Evolutionary conservation across 2,113 vertebrate species (phyloP).

Genomic region (Cyanoderma ruficeps): DNA sequence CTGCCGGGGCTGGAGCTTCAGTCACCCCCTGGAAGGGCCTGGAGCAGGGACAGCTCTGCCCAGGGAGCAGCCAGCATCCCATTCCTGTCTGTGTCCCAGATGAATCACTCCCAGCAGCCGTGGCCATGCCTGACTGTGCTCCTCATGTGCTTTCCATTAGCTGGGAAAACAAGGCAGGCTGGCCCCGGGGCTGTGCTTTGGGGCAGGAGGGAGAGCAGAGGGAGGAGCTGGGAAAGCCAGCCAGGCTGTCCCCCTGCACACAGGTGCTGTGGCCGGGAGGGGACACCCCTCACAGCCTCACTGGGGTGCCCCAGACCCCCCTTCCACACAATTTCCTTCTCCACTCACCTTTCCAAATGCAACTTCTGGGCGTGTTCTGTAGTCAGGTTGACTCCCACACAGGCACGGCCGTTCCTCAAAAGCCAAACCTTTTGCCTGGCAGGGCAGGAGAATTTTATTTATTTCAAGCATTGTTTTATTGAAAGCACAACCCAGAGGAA

Average conservation of each 20-base stretch:
- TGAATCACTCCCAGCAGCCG: constrained; percentile 57
- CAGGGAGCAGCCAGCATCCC: constrained; percentile 3
- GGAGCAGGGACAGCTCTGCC: constrained; percentile 37
- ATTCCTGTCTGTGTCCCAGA: constrained; percentile 51
- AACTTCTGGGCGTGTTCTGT: neutral
- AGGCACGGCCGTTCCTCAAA: neutral
- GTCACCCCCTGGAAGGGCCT: constrained; percentile 35
- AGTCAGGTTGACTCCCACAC: neutral
- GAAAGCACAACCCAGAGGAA: neutral
- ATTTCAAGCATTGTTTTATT: neutral
- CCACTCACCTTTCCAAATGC: neutral
- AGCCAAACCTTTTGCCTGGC: neutral
- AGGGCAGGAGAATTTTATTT: neutral
- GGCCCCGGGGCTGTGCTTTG: neutral
- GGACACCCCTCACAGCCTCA: neutral
- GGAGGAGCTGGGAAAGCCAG: neutral
- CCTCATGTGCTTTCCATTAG: constrained; percentile 61
- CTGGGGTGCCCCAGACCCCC: neutral
- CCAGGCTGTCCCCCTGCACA: neutral
- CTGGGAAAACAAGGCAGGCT: constrained; percentile 34
- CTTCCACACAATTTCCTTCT: neutral
- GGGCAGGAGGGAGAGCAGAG: neutral
- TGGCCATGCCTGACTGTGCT: neutral
- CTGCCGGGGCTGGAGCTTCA: neutral
- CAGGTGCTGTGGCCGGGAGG: neutral